A percentile compares a stretch with the other conserved stretches of the same genome.
phyloP scores from a whole-genome alignment of 1,140 invertebrate species.

The Drosophila mayri region DNA sequence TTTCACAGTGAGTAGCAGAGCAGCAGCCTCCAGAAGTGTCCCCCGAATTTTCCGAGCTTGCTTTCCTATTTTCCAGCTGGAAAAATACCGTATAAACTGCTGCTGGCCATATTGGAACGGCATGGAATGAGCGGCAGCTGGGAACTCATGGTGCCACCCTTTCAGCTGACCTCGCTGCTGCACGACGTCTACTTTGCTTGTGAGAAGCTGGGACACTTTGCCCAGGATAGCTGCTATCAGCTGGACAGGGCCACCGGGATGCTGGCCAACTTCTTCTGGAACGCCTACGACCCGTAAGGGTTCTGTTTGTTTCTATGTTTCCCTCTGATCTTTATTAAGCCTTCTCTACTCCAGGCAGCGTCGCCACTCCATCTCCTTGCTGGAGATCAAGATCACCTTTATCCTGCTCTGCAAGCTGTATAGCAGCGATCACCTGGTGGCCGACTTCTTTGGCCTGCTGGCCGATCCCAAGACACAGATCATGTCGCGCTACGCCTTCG shows the following conservation, averaged over 20 bases:
- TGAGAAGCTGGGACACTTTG: constrained; percentile 79
- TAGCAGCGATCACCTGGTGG: constrained; percentile 63
- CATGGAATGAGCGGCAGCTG: constrained; percentile 67
- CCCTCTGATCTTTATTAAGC: background rate
- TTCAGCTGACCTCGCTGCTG: constrained; percentile 76
- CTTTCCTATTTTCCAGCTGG: constrained; percentile 48
- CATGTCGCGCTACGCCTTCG: constrained; percentile 73
- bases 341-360: constrained; percentile 44
- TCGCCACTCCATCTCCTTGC: constrained; percentile 71
- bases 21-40: background rate
- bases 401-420: constrained; percentile 77
- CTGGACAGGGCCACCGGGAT: constrained; percentile 61
- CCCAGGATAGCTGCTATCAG: constrained; percentile 51
- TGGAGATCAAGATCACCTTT: constrained; percentile 80
- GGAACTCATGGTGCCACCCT: constrained; percentile 77
- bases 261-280: constrained; percentile 81
- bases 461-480: constrained; percentile 62
- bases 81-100: constrained; percentile 75
- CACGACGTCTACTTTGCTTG: constrained; percentile 81
- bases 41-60: background rate
- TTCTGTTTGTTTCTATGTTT: background rate
- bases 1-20: constrained; percentile 69
- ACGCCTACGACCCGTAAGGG: constrained; percentile 80
- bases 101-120: constrained; percentile 72
- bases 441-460: constrained; percentile 68